Conservation (phyloP, 2,113 vertebrate species). For the Chloebia gouldiae region DNA sequence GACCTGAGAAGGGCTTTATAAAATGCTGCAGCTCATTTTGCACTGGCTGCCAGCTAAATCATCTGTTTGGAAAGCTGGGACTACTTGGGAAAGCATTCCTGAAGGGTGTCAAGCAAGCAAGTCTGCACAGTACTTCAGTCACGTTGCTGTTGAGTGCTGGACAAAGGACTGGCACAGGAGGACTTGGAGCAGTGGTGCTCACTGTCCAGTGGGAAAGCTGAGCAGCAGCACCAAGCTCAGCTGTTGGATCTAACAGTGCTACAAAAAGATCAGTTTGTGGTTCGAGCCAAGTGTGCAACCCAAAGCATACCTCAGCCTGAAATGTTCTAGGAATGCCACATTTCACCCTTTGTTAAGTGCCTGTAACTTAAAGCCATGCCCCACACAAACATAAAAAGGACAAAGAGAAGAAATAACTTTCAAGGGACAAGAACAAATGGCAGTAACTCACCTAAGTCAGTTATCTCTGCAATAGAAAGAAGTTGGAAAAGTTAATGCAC, state of each 20-base stretch:
- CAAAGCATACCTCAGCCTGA: background rate
- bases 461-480: slow-evolving; percentile 81
- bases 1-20: background rate
- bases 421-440: background rate
- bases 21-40: background rate
- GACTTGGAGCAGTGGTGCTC: fast-evolving
- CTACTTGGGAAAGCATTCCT: background rate
- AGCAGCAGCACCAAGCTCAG: background rate
- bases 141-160: background rate
- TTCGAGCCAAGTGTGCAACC: background rate
- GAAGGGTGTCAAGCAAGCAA: background rate
- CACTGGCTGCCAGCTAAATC: background rate
- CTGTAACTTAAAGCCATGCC: background rate
- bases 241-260: background rate
- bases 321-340: background rate
- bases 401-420: background rate
- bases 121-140: background rate
- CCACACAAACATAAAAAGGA: background rate
- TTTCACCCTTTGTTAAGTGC: background rate
- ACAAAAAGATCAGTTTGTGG: fast-evolving
- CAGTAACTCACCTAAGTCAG: slow-evolving; percentile 81
- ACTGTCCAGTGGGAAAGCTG: background rate
- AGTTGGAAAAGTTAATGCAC: slow-evolving; percentile 60
- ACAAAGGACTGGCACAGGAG: background rate
- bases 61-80: background rate